These are phyloP conservation scores for Ormia ochracea DNA, from an alignment of 2,888 invertebrate genomes.

Conservation along the genomic window DNA sequence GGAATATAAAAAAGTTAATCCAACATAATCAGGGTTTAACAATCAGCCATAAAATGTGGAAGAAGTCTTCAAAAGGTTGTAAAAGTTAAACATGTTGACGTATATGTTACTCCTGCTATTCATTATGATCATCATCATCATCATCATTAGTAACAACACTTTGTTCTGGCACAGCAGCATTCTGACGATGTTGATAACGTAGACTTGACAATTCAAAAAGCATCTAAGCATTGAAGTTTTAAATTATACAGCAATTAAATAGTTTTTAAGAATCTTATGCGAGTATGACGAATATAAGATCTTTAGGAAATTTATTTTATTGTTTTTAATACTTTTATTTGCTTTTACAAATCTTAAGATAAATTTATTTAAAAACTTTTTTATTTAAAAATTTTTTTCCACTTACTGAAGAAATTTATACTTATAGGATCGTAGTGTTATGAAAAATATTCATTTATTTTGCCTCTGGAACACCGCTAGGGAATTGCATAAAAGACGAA, in stretches of 20 bases:
- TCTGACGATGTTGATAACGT: neutral
- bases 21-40: constrained; percentile 5
- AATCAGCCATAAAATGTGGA: neutral
- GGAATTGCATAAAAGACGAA: too few species aligned
- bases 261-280: neutral
- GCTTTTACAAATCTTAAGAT: too few species aligned
- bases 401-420: too few species aligned
- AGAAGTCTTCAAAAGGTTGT: neutral
- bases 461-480: too few species aligned
- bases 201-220: neutral
- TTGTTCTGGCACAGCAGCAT: neutral
- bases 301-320: neutral
- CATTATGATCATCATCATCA: neutral
- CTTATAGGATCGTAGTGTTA: too few species aligned
- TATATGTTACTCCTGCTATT: neutral
- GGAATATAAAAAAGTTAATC: neutral
- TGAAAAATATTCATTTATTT: too few species aligned
- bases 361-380: too few species aligned
- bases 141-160: neutral
- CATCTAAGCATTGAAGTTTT: neutral
- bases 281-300: neutral
- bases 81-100: neutral
- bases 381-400: too few species aligned
- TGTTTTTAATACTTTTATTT: too few species aligned
- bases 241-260: constrained; percentile 23